These are phyloP conservation scores for Telmatherina bonti DNA, from an alignment of 2,797 vertebrate genomes.

Conservation along the genomic window DNA sequence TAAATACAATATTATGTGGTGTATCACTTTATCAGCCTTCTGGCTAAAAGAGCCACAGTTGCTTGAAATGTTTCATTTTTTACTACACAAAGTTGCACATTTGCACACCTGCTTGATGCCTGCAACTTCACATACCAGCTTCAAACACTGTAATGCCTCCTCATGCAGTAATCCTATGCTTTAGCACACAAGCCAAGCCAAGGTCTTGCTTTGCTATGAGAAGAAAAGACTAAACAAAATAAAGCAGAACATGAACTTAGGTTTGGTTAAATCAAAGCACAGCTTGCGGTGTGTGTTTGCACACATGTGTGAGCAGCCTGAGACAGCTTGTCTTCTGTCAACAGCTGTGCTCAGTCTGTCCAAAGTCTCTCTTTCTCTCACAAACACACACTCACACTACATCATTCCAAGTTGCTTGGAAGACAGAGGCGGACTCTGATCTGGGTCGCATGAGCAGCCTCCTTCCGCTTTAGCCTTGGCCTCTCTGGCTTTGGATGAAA, in stretches of 20 bases:
- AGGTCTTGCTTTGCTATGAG: slow-evolving; percentile 21
- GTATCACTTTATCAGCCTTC: not conserved
- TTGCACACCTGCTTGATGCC: slow-evolving; percentile 1
- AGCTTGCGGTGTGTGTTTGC: slow-evolving; percentile 51
- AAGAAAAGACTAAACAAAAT: slow-evolving; percentile 1
- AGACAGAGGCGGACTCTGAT: slow-evolving; percentile 73
- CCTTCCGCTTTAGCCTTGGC: slow-evolving; percentile 61
- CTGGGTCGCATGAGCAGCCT: slow-evolving; percentile 67
- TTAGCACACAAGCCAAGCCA: slow-evolving; percentile 2
- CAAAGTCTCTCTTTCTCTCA: slow-evolving; percentile 48
- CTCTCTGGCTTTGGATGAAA: slow-evolving; percentile 68
- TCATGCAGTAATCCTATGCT: slow-evolving; percentile 6
- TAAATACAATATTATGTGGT: not conserved
- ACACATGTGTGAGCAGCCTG: slow-evolving; percentile 60
- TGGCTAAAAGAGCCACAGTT: not conserved
- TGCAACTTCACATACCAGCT: slow-evolving; percentile 10
- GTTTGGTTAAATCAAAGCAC: slow-evolving; percentile 61
- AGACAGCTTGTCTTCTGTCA: slow-evolving; percentile 72
- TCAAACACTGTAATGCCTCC: not conserved
- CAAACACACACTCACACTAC: slow-evolving; percentile 48
- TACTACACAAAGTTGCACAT: not conserved
- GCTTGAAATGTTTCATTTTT: slow-evolving; percentile 8
- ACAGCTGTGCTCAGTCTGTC: slow-evolving; percentile 75
- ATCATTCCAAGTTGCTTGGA: slow-evolving; percentile 71
- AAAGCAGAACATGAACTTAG: slow-evolving; percentile 22